phyloP scores from a whole-genome alignment of 2,797 vertebrate species.

The Ceyx erithaca region DNA sequence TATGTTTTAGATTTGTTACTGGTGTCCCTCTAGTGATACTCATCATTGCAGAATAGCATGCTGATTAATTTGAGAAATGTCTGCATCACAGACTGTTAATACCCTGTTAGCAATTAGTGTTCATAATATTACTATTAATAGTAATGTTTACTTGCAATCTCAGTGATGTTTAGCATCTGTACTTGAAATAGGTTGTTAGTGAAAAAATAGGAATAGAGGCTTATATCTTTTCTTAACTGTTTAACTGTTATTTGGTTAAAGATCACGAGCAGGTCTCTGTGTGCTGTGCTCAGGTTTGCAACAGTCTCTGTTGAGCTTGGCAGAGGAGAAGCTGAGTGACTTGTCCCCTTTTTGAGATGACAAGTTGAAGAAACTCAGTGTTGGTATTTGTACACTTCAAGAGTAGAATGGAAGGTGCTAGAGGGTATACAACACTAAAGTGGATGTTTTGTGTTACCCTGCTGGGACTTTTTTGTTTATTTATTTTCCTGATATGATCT shows the following conservation, averaged over 20 bases:
- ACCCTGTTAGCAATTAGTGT: not conserved
- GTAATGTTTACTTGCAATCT: not conserved
- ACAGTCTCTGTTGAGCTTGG: not conserved
- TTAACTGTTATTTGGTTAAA: not conserved
- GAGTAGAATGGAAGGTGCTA: not conserved
- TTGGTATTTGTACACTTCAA: not conserved
- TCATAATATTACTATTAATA: not conserved
- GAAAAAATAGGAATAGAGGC: not conserved
- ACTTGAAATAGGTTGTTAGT: not conserved
- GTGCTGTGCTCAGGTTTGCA: not conserved
- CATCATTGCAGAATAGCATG: not conserved
- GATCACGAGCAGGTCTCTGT: not conserved
- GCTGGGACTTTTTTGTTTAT: not conserved
- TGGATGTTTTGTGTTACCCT: not conserved
- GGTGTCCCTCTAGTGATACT: not conserved
- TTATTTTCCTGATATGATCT: not conserved
- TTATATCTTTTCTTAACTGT: not conserved
- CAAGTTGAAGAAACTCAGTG: not conserved
- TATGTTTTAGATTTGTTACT: not conserved
- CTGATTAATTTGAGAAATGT: not conserved
- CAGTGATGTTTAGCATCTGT: not conserved
- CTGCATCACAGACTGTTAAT: not conserved
- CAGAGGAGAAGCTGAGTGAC: not conserved
- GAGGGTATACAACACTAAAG: not conserved
- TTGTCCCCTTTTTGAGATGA: not conserved